A percentile compares a stretch with the other conserved stretches of the same genome.
Evolutionary conservation across 2,888 invertebrate species (phyloP).

Genomic region (Brachyptera putata): DNA sequence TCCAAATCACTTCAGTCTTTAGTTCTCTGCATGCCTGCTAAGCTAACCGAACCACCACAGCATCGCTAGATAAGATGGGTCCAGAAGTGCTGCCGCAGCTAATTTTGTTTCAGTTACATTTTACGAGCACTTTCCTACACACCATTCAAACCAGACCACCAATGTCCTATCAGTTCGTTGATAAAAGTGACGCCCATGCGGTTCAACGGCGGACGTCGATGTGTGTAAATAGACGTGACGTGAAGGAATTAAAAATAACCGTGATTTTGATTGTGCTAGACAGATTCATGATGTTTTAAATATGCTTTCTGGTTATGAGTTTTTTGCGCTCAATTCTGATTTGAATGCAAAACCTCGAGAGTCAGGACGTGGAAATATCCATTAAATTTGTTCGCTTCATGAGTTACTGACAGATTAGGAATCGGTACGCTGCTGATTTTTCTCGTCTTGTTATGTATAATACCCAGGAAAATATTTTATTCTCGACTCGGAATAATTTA

Average conservation of each 20-base stretch:
- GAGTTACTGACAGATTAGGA: slow-evolving; percentile 38
- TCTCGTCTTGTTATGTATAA: slow-evolving; percentile 24
- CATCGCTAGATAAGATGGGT: neutral
- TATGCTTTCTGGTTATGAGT: neutral
- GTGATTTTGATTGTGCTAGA: neutral
- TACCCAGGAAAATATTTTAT: neutral
- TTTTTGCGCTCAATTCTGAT: neutral
- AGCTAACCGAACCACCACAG: no score
- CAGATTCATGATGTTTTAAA: neutral
- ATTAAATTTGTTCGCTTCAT: slow-evolving; percentile 38
- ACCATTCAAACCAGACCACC: neutral
- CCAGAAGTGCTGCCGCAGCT: slow-evolving; percentile 16
- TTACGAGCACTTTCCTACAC: slow-evolving; percentile 10
- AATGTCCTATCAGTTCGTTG: neutral
- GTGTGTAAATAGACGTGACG: no score
- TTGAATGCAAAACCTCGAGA: slow-evolving; percentile 22
- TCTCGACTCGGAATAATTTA: slow-evolving; percentile 16
- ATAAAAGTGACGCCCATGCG: neutral
- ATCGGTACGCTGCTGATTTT: slow-evolving; percentile 30
- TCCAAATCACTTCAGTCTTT: slow-evolving; percentile 8
- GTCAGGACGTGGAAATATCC: slow-evolving; percentile 33
- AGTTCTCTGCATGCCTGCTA: slow-evolving; percentile 5
- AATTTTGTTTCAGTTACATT: slow-evolving; percentile 17
- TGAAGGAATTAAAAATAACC: neutral
- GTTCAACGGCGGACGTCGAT: neutral